Evolutionary conservation across 1,140 invertebrate species (phyloP).

Genomic region (Lordiphosa clarofinis): DNA sequence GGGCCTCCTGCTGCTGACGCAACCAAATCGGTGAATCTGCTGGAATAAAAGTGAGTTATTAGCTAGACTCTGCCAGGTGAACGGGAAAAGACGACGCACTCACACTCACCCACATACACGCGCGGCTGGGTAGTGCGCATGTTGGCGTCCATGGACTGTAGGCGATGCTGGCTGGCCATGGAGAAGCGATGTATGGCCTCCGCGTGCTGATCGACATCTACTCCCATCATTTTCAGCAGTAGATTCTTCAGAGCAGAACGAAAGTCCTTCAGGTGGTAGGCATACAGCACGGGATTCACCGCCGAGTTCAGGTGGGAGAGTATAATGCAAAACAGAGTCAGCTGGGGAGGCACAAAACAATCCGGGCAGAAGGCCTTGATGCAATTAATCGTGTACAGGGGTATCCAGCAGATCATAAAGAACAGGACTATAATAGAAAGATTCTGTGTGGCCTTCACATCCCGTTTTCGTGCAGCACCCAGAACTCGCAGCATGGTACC

Average conservation of each 20-base stretch:
- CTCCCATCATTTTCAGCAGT: constrained; percentile 82
- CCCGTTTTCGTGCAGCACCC: constrained; percentile 89
- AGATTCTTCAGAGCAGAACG: constrained; percentile 86
- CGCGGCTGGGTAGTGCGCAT: constrained; percentile 73
- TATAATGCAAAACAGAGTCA: constrained; percentile 92
- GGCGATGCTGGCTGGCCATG: constrained; percentile 73
- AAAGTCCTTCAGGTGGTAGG: constrained; percentile 93
- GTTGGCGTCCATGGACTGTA: constrained; percentile 73
- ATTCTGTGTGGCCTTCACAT: constrained; percentile 94
- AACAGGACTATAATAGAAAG: constrained; percentile 93
- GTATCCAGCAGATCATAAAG: constrained; percentile 96
- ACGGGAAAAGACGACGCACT: constrained; percentile 49
- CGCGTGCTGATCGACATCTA: constrained; percentile 71
- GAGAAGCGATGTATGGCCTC: constrained; percentile 79
- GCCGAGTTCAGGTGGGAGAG: constrained; percentile 94
- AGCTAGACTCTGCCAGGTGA: constrained; percentile 9
- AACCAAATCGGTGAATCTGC: constrained; percentile 76
- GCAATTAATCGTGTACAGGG: constrained; percentile 94
- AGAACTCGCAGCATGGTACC: constrained; percentile 86
- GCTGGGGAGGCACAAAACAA: constrained; percentile 84
- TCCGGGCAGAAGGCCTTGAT: constrained; percentile 88
- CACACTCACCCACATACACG: constrained; percentile 77
- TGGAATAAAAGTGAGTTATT: constrained; percentile 1
- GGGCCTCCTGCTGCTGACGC: constrained; percentile 70
- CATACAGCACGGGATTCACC: constrained; percentile 92